Conservation (phyloP, 2,888 invertebrate species). For the Eupithecia abbreviata region DNA sequence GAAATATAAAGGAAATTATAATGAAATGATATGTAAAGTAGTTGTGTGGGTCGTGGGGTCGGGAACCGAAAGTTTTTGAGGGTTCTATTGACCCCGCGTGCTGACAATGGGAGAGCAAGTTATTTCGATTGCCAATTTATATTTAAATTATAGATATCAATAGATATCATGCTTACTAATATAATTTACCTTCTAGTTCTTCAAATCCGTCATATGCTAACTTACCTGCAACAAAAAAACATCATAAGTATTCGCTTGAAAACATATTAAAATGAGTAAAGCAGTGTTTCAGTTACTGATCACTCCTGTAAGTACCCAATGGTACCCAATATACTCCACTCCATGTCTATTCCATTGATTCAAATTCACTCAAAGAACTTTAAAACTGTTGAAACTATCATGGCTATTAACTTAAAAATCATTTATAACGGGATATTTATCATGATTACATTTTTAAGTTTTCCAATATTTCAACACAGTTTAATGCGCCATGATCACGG, state of each 20-base stretch:
- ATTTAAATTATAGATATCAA: neutral
- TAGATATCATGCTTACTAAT: neutral
- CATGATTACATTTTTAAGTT: no score
- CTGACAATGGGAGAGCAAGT: neutral
- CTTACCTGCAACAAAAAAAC: constrained; percentile 10
- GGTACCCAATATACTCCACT: no score
- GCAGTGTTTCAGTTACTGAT: no score
- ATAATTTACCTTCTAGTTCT: neutral
- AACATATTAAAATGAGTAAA: neutral
- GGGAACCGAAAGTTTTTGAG: neutral
- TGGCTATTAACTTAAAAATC: no score
- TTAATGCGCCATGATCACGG: no score
- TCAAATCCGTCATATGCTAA: neutral
- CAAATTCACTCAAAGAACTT: no score
- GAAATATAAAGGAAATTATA: constrained; percentile 21
- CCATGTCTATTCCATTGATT: no score
- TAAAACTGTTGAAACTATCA: no score
- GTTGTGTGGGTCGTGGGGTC: constrained; percentile 10
- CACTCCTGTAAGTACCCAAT: no score
- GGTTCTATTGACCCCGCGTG: neutral
- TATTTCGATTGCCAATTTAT: constrained; percentile 3
- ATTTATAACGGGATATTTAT: no score
- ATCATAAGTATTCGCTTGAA: neutral
- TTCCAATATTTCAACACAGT: no score
- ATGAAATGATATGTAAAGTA: constrained; percentile 14